Evolutionary conservation across 2,113 vertebrate genomes (phyloP), one percentile per base, ranked within the genome.

Genomic region (Crocuta crocuta): DNA sequence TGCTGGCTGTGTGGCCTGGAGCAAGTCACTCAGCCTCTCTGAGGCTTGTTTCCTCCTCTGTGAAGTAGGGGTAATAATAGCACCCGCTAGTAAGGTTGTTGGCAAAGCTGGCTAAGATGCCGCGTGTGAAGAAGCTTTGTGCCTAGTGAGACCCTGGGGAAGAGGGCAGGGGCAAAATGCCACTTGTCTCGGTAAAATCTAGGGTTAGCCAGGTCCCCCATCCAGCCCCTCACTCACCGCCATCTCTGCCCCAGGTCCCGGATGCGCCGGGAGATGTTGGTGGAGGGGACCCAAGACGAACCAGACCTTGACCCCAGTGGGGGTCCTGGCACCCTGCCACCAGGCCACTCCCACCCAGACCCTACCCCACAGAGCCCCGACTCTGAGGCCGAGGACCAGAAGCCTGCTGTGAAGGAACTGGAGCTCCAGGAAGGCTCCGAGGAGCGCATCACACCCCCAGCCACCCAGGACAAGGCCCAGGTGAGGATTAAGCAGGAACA

Each of bases 251-350:
- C n/a, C 99, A 99, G 99, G 99, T 99, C 99, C 48, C 99, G 99
- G 95, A 99, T 99, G 99, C 99, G 99, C 74, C 99, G 99, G 35
- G 99, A 99, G 98, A 99, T 99, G 97, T 98, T 99, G 96, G 99
- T 99, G 99, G 99, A 99, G 94, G 99, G 99, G 9, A 87, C 99
- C 0, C 99, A 99, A 94, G 99, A 99, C 96, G 99, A 99, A 98
- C 99, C 99, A 0, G 99, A 99, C 68, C 98, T 98, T 0, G 99
- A 99, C 97, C 99, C 99, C 89, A 99, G 98, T 4, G 96, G 98
- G 0, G 98, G 98, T 24, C 26, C 95, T 0, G 92, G 97, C 15
- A 68, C 93, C 58, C 98, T 98, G 78, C 97, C 81, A 0, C 84
- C 98, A 12, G 1, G 95, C 50, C 80, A 97, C 0, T 73, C 97